phyloP scores from a whole-genome alignment of 2,113 vertebrate species.

The Chunga burmeisteri region DNA sequence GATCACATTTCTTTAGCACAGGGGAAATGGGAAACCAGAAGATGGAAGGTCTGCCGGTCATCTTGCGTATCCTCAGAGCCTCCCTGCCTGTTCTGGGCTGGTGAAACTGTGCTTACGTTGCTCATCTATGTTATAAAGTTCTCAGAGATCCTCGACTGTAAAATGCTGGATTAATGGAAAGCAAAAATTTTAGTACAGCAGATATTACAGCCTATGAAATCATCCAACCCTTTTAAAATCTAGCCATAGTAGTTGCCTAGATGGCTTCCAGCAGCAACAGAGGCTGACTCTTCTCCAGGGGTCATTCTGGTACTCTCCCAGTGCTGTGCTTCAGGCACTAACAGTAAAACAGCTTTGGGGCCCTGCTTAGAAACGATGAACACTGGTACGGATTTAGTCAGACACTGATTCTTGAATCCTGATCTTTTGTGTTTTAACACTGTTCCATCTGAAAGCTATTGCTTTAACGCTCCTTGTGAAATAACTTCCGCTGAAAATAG shows the following conservation, averaged over 20 bases:
- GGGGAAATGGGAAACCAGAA: not conserved
- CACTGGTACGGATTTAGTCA: not conserved
- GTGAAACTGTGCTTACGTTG: not conserved
- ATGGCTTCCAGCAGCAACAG: not conserved
- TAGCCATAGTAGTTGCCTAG: not conserved
- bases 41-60: not conserved
- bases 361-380: not conserved
- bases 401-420: not conserved
- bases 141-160: not conserved
- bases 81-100: not conserved
- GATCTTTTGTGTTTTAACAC: not conserved
- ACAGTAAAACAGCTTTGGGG: not conserved
- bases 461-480: not conserved
- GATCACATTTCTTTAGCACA: not conserved
- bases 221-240: not conserved
- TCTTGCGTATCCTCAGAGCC: not conserved
- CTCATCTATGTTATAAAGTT: not conserved
- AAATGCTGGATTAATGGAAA: not conserved
- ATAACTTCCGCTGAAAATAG: not conserved
- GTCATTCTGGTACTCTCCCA: not conserved
- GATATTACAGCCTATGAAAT: not conserved
- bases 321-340: not conserved
- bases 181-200: not conserved
- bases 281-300: not conserved
- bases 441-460: not conserved